Percentiles rank a stretch among this genome's conserved stretches.
These are phyloP conservation scores for Torymus aiolomorphi DNA, from an alignment of 2,888 invertebrate genomes.

Conservation along the genomic window DNA sequence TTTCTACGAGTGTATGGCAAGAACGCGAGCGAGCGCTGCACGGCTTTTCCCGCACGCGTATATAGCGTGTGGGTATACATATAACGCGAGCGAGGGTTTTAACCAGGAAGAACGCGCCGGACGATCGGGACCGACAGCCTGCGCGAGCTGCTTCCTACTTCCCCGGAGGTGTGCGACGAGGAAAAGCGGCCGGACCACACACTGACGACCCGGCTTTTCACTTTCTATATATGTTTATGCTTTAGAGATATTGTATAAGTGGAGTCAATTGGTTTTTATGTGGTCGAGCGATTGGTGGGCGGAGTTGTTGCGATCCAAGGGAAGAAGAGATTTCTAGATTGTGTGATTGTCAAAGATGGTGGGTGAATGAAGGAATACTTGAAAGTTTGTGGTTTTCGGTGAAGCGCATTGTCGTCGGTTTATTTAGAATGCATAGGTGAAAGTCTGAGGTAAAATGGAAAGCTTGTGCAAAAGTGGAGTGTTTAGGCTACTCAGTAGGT, in stretches of 20 bases:
- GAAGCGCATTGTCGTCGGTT: too few species aligned
- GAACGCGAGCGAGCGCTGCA: neutral
- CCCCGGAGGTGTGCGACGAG: neutral
- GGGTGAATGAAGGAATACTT: too few species aligned
- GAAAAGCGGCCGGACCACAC: conserved; percentile 55
- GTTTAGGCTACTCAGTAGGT: too few species aligned
- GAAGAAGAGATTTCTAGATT: too few species aligned
- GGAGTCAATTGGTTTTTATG: too few species aligned
- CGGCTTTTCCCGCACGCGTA: conserved; percentile 38
- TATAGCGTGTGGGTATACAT: conserved; percentile 50
- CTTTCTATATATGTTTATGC: neutral
- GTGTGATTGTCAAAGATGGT: too few species aligned
- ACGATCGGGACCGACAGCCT: conserved; percentile 72
- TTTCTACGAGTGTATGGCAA: neutral
- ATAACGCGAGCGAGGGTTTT: conserved; percentile 58
- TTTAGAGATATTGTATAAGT: neutral
- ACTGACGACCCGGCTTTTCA: conserved; percentile 58
- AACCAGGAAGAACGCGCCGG: conserved; percentile 72
- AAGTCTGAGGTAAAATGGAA: too few species aligned
- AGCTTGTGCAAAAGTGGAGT: too few species aligned
- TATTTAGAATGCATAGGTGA: too few species aligned
- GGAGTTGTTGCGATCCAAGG: neutral
- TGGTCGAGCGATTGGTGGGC: neutral
- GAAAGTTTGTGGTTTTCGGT: too few species aligned
- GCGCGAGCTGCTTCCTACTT: neutral